Conservation (phyloP, 2,888 invertebrate genomes). For the Latrodectus hesperus region DNA sequence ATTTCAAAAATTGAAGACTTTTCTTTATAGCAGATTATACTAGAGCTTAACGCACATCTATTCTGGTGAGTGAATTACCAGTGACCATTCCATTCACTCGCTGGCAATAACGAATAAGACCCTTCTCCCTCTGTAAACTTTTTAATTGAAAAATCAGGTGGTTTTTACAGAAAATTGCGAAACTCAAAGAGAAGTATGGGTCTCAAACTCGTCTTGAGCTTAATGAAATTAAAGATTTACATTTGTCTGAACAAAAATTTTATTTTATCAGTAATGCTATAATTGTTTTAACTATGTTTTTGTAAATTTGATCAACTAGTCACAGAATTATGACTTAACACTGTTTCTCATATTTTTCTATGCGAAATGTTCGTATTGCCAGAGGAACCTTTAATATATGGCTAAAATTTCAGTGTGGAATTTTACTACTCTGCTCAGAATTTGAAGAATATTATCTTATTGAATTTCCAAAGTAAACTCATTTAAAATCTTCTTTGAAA, state of each 20-base stretch:
- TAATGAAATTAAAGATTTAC: constrained; percentile 43
- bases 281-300: not conserved
- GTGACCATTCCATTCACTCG: constrained; percentile 61
- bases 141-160: not conserved
- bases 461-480: too few relatives aligned
- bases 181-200: constrained; percentile 28
- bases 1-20: not conserved
- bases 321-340: constrained; percentile 24
- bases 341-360: not conserved
- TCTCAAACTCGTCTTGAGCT: constrained; percentile 66
- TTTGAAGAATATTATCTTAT: not conserved
- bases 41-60: constrained; percentile 67
- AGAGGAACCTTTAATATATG: not conserved
- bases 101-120: constrained; percentile 2
- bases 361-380: not conserved
- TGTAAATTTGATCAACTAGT: constrained; percentile 30
- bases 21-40: constrained; percentile 21
- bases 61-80: constrained; percentile 54
- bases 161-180: not conserved
- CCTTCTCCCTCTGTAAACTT: constrained; percentile 2
- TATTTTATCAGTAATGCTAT: constrained; percentile 18
- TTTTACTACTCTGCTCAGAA: not conserved
- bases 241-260: constrained; percentile 39
- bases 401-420: not conserved
- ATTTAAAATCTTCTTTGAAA: too few relatives aligned